phyloP scores from a whole-genome alignment of 2,888 invertebrate genomes.

The Brassicogethes aeneus region DNA sequence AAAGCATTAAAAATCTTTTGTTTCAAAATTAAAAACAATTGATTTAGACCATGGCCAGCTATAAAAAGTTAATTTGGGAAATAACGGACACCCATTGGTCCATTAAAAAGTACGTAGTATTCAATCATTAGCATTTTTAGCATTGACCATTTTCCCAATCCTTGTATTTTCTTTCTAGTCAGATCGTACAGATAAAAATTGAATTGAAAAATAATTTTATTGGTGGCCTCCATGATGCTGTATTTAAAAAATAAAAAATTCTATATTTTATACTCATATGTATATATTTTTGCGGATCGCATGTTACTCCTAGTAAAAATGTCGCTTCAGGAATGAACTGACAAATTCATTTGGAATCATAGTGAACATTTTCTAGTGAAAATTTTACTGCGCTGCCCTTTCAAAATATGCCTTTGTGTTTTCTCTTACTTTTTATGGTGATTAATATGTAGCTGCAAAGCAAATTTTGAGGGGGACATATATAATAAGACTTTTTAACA shows the following conservation, averaged over 20 bases:
- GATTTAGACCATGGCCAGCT: too few relatives aligned
- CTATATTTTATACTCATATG: background rate
- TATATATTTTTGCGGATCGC: background rate
- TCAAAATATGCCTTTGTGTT: background rate
- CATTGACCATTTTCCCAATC: background rate
- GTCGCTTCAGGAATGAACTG: background rate
- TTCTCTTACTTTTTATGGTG: background rate
- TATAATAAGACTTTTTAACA: too few relatives aligned
- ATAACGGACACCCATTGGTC: too few relatives aligned
- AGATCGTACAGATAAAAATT: slow-evolving; percentile 17
- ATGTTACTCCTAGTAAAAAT: too few relatives aligned
- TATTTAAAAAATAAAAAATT: slow-evolving; percentile 10
- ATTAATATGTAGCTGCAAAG: too few relatives aligned
- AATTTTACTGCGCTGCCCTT: background rate
- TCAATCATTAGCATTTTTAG: background rate
- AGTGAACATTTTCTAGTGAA: background rate
- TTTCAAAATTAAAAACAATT: too few relatives aligned
- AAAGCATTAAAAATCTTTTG: too few relatives aligned
- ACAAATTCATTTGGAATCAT: background rate
- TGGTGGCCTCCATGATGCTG: slow-evolving; percentile 17
- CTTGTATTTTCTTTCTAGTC: slow-evolving; percentile 23
- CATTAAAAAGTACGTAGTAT: too few relatives aligned
- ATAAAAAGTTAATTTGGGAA: too few relatives aligned
- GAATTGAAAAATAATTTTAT: slow-evolving; percentile 3
- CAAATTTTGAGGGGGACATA: too few relatives aligned